Percentiles rank a stretch among this genome's conserved stretches.
Conservation (phyloP, 2,888 invertebrate species). For the Aleiodes testaceus region DNA sequence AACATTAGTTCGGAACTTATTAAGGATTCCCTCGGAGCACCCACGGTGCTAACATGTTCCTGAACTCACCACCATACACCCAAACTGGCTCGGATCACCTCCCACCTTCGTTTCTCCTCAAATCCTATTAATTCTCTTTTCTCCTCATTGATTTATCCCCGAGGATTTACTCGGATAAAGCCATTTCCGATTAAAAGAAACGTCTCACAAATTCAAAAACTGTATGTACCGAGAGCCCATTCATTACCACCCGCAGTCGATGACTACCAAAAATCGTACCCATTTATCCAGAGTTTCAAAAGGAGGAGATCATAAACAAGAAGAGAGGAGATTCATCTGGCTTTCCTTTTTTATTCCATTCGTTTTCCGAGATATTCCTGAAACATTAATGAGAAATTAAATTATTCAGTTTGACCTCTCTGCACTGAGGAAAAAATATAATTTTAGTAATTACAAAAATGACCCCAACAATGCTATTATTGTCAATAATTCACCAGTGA, state of each 20-base stretch:
- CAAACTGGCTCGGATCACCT: constrained; percentile 4
- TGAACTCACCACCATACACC: constrained; percentile 50
- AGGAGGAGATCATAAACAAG: constrained; percentile 34
- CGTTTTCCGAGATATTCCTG: no score
- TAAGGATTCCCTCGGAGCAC: constrained; percentile 53
- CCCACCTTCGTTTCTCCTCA: constrained; percentile 20
- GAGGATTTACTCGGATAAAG: constrained; percentile 52
- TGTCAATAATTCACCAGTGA: no score
- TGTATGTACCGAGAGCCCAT: constrained; percentile 51
- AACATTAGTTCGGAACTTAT: constrained; percentile 62
- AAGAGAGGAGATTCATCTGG: background rate
- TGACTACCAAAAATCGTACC: constrained; percentile 26
- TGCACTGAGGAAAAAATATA: no score
- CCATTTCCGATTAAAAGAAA: constrained; percentile 47
- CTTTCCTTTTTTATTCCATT: no score
- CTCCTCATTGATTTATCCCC: constrained; percentile 48
- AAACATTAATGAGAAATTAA: background rate
- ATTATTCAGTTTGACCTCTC: background rate
- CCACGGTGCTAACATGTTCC: constrained; percentile 61
- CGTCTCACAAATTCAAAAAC: constrained; percentile 31
- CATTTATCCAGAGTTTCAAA: constrained; percentile 4
- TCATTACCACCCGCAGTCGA: constrained; percentile 52
- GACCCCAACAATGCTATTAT: no score
- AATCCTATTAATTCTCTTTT: constrained; percentile 34
- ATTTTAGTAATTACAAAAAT: no score